Evolutionary conservation across 2,113 vertebrate species (phyloP).

Genomic region (Hippocampus barbouri): DNA sequence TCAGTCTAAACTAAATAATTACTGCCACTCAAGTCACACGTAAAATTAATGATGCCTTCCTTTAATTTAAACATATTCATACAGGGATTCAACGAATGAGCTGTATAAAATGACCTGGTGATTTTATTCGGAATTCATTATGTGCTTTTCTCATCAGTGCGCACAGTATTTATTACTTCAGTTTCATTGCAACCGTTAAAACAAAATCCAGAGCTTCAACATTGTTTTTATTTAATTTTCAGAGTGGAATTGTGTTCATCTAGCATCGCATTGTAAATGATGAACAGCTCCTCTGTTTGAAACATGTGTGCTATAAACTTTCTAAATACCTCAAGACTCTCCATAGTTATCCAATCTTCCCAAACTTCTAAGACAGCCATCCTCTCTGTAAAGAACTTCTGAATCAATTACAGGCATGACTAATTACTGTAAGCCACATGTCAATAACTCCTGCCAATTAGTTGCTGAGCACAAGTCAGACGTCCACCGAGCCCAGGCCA

Average conservation of each 20-base stretch:
- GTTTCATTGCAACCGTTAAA: not conserved
- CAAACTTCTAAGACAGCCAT: not conserved
- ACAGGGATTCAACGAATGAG: not conserved
- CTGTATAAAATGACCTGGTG: not conserved
- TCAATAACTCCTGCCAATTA: constrained; percentile 70
- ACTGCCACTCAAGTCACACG: too few species aligned
- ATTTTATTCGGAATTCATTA: not conserved
- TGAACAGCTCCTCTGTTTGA: not conserved
- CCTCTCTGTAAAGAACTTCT: constrained; percentile 1
- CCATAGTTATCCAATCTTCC: not conserved
- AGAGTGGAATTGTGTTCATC: not conserved
- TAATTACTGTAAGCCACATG: constrained; percentile 50
- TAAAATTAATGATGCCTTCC: too few species aligned
- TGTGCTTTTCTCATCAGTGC: not conserved
- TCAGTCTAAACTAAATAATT: too few species aligned
- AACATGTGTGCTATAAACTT: not conserved
- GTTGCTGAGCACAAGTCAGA: constrained; percentile 40
- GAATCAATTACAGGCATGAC: constrained; percentile 47
- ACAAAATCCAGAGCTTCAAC: not conserved
- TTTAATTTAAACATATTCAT: not conserved
- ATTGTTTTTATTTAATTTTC: not conserved
- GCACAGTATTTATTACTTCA: not conserved
- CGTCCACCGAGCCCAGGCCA: constrained; percentile 22
- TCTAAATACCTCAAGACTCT: not conserved
- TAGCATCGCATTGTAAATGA: not conserved